Percentiles rank a stretch among this genome's conserved stretches.
Conservation (phyloP, 2,888 invertebrate genomes). For the Heliothis peltigera region DNA sequence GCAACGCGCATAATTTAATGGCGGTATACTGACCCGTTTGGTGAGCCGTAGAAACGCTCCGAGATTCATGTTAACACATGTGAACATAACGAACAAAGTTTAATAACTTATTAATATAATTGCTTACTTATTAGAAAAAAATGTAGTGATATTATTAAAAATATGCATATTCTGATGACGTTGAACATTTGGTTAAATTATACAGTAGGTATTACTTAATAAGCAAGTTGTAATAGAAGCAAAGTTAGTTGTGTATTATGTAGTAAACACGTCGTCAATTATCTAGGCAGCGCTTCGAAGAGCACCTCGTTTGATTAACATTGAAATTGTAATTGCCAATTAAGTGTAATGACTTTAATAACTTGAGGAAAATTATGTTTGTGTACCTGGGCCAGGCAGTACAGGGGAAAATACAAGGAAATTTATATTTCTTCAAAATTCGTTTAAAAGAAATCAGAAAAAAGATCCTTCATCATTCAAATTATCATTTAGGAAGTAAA, state of each 20-base stretch:
- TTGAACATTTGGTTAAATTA: slow-evolving; percentile 4
- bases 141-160: not conserved
- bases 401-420: slow-evolving; percentile 39
- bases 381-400: slow-evolving; percentile 5
- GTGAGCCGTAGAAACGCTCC: slow-evolving; percentile 18
- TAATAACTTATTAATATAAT: not conserved
- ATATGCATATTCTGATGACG: too few species aligned
- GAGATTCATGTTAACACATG: slow-evolving; percentile 19
- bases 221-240: slow-evolving; percentile 1
- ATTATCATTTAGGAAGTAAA: too few species aligned
- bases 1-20: slow-evolving; percentile 36
- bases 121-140: not conserved
- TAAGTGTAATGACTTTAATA: slow-evolving; percentile 11
- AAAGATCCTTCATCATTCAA: too few species aligned
- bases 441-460: too few species aligned
- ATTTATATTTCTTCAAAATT: slow-evolving; percentile 20
- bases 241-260: slow-evolving; percentile 3
- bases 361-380: slow-evolving; percentile 37
- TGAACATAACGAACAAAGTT: not conserved
- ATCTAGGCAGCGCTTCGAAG: slow-evolving; percentile 12
- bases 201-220: not conserved
- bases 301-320: slow-evolving; percentile 7
- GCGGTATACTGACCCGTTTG: slow-evolving; percentile 34
- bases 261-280: slow-evolving; percentile 6
- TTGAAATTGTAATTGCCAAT: slow-evolving; percentile 11